Conservation (phyloP, 2,888 invertebrate species). For the Pseudococcus viburni region DNA sequence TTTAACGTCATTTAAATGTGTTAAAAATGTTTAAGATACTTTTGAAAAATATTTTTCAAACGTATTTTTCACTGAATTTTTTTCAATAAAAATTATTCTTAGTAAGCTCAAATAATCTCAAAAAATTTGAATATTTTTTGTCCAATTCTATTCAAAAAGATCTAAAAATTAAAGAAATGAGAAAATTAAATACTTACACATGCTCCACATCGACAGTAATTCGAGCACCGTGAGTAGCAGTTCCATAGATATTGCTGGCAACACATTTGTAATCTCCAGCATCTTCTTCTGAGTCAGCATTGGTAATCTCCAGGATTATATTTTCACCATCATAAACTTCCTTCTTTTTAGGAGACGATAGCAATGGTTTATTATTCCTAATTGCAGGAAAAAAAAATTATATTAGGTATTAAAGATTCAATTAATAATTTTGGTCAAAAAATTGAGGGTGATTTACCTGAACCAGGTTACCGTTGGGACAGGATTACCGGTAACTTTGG, state of each 20-base stretch:
- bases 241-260: slow-evolving; percentile 89
- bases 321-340: slow-evolving; percentile 89
- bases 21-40: too few species aligned
- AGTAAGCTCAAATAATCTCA: too few species aligned
- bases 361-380: slow-evolving; percentile 85
- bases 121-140: too few species aligned
- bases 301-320: slow-evolving; percentile 82
- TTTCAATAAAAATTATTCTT: too few species aligned
- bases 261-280: slow-evolving; percentile 94
- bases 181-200: slow-evolving; percentile 73
- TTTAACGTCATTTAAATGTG: too few species aligned
- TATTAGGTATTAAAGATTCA: not conserved
- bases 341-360: slow-evolving; percentile 82
- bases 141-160: too few species aligned
- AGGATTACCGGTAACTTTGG: slow-evolving; percentile 91
- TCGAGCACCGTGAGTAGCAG: slow-evolving; percentile 89
- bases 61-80: too few species aligned
- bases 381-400: slow-evolving; percentile 63
- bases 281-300: slow-evolving; percentile 88
- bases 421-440: not conserved
- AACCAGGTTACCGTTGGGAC: slow-evolving; percentile 92
- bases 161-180: not conserved
- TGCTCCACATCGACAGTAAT: slow-evolving; percentile 88
- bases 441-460: slow-evolving; percentile 72
- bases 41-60: too few species aligned